Base-by-base conservation (phyloP, 1,140 invertebrate genomes). In the Plodia interpunctella region DNA sequence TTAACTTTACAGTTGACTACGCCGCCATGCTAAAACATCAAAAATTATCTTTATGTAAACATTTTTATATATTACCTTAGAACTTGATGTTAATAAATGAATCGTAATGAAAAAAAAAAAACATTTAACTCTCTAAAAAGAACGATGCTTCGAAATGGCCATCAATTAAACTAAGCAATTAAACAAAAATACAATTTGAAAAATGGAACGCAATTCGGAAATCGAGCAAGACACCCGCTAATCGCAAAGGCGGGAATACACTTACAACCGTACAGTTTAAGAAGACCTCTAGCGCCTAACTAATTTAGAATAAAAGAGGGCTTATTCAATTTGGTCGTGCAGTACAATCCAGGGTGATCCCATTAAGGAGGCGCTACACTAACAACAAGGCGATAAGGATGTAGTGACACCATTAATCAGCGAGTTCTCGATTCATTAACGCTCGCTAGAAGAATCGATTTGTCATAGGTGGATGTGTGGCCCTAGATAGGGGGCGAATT, bases 401-500 rank as follows among this genome's bases (percentile, higher is more conserved):
- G 65, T 57, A 70, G 72, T 72, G 67, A 73, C 74, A 75, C 64
- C 80, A 80, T 83, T 83, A 80, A 80, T 83, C 80, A 83, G 74
- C 63, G 62, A 72, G 66, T 70, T 60, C 63, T 68, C 75, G 80
- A 74, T 82, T 82, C 80, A 82, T 82, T 82, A 82, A 63, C 61
- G 55, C 57, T 55, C 50, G 53, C 62, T 54, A 59, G 63, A 61
- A 59, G 54, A 61, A 63, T 74, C 80, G 65, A 83, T 83, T 83
- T 80, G 80, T 83, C 80, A 80, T 77, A 72, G 65, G 57, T 62
- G 56, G 70, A 67, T 67, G 74, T 70, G 74, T 71, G 66, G 71
- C 60, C 64, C 25, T 21, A 62, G 67, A 70, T 66, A 65, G 59
- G 57, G 21, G 57, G 62, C 60, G 70, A 69, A 71, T 68, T 55